These are phyloP conservation scores for Harpagifer antarcticus DNA, from an alignment of 2,797 vertebrate species.

Conservation along the genomic window DNA sequence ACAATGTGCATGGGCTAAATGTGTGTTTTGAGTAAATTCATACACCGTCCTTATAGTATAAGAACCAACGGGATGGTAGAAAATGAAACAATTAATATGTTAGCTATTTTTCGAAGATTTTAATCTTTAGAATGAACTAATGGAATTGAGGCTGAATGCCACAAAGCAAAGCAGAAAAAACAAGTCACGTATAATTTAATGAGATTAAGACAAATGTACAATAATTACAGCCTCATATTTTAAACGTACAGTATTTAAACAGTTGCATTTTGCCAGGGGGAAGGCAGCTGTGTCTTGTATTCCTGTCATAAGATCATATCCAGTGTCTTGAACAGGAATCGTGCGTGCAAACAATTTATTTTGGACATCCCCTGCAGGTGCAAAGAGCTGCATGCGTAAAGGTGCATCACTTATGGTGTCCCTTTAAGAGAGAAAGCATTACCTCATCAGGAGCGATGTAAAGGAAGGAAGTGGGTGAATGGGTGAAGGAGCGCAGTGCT, in stretches of 20 bases:
- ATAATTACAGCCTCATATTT: not conserved
- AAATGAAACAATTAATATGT: not conserved
- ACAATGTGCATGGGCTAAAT: not conserved
- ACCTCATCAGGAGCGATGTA: conserved; percentile 73
- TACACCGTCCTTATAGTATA: not conserved
- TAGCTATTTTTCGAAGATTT: conserved; percentile 2
- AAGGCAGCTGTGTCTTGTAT: not conserved
- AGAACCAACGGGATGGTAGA: not conserved
- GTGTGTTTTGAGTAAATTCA: not conserved
- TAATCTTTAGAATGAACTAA: not conserved
- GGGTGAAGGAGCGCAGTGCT: conserved; percentile 72
- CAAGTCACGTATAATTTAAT: not conserved
- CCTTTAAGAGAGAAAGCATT: conserved; percentile 79
- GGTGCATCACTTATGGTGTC: conserved; percentile 54
- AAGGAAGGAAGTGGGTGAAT: conserved; percentile 81
- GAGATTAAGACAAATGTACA: not conserved
- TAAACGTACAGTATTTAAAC: not conserved
- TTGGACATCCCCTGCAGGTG: not conserved
- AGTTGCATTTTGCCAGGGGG: not conserved
- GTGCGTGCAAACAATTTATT: not conserved
- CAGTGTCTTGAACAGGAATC: not conserved
- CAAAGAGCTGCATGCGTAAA: conserved; percentile 46
- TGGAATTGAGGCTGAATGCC: not conserved
- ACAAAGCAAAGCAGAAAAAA: not conserved
- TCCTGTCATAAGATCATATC: not conserved